phyloP scores from a whole-genome alignment of 2,888 invertebrate species.

The Clistopyga incitator region DNA sequence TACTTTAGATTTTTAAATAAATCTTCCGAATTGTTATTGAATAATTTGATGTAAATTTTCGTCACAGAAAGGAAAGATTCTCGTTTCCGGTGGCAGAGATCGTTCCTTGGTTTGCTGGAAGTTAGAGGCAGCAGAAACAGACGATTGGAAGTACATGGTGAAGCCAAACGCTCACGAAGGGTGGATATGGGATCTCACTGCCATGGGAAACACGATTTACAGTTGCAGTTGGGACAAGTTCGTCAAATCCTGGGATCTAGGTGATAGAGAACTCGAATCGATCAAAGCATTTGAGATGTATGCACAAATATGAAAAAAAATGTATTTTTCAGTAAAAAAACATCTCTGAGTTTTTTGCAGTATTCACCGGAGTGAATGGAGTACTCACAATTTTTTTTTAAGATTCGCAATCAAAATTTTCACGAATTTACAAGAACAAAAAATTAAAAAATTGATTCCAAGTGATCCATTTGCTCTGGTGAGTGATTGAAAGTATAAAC shows the following conservation, averaged over 20 bases:
- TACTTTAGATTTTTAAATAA: no score
- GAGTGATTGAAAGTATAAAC: no score
- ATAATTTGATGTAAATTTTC: not conserved
- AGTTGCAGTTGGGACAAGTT: slow-evolving; percentile 88
- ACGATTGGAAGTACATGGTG: slow-evolving; percentile 42
- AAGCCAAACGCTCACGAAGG: slow-evolving; percentile 85
- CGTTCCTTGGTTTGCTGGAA: slow-evolving; percentile 86
- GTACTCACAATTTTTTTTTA: no score
- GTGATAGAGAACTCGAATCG: slow-evolving; percentile 84
- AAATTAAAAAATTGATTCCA: no score
- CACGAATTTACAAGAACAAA: no score
- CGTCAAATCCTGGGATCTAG: slow-evolving; percentile 86
- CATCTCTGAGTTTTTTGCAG: no score
- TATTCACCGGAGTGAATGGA: no score
- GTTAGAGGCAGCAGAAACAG: slow-evolving; percentile 78
- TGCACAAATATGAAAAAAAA: no score
- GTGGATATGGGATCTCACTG: slow-evolving; percentile 88
- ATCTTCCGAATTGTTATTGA: no score
- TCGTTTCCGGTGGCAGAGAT: slow-evolving; percentile 87
- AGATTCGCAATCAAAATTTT: no score
- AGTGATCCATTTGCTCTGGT: no score
- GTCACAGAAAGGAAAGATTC: slow-evolving; percentile 78
- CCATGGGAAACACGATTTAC: slow-evolving; percentile 85
- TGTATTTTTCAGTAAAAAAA: no score
- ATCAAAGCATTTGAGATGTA: slow-evolving; percentile 84